Evolutionary conservation across 1,140 invertebrate species (phyloP).

Genomic region (Himalopsyche phryganea): DNA sequence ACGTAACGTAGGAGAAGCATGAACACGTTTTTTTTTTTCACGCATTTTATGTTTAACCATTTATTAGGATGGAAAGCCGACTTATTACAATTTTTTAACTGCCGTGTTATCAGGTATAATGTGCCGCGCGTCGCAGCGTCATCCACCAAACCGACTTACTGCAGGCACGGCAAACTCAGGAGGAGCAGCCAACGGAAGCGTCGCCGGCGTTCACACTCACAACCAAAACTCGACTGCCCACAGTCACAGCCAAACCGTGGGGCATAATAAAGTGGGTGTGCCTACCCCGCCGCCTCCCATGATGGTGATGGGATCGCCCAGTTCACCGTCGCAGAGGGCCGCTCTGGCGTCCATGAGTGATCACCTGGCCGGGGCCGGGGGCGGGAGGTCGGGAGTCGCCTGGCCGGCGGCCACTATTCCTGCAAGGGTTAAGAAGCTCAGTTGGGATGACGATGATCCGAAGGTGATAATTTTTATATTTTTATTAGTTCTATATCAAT

Average conservation of each 20-base stretch:
- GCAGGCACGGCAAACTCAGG: not conserved
- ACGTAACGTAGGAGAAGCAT: too few species aligned
- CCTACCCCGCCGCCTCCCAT: conserved; percentile 25
- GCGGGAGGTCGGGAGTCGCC: conserved; percentile 45
- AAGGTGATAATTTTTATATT: conserved; percentile 41
- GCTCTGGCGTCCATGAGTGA: conserved; percentile 39
- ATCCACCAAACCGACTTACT: conserved; percentile 2
- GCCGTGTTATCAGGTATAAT: conserved; percentile 32
- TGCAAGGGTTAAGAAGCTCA: conserved; percentile 63
- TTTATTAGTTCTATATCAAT: conserved; percentile 25
- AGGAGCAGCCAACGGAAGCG: not conserved
- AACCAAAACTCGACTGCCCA: not conserved
- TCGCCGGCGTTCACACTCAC: not conserved
- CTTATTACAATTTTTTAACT: too few species aligned
- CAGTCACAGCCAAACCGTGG: too few species aligned
- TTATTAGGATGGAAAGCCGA: too few species aligned
- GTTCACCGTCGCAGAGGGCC: conserved; percentile 39
- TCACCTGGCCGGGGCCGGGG: conserved; percentile 38
- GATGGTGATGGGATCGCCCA: conserved; percentile 6
- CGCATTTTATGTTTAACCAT: too few species aligned
- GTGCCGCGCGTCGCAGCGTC: conserved; percentile 22
- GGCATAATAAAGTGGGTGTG: conserved; percentile 34
- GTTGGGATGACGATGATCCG: conserved; percentile 63
- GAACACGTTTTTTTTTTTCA: too few species aligned
- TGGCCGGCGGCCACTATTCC: conserved; percentile 62